These are phyloP conservation scores for Ascaphus truei DNA, from an alignment of 2,113 vertebrate species.

Conservation along the genomic window DNA sequence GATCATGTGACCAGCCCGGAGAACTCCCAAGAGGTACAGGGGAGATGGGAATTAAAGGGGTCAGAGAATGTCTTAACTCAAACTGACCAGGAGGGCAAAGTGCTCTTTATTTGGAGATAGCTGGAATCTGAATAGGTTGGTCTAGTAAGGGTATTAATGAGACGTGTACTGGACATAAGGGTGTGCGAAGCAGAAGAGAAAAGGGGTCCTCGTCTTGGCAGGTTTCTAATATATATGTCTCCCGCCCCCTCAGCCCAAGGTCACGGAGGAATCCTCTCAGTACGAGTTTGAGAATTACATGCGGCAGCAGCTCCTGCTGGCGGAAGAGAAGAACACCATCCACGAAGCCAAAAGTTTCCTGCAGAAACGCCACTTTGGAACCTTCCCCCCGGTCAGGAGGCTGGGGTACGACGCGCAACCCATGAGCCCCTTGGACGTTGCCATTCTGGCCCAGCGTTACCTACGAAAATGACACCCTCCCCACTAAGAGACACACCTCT, in stretches of 20 bases:
- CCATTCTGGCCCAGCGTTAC: constrained; percentile 91
- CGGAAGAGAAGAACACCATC: constrained; percentile 93
- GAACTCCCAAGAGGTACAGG: constrained; percentile 89
- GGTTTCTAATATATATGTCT: accelerated
- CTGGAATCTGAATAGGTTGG: too few relatives aligned
- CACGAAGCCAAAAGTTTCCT: constrained; percentile 91
- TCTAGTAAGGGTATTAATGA: too few relatives aligned
- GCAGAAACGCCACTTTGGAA: constrained; percentile 85
- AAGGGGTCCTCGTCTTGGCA: too few relatives aligned
- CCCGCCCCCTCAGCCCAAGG: constrained; percentile 72
- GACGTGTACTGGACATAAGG: too few relatives aligned
- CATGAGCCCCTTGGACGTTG: constrained; percentile 90
- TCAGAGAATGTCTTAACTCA: too few relatives aligned
- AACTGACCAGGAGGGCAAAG: too few relatives aligned
- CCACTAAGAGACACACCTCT: constrained; percentile 10
- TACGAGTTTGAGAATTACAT: constrained; percentile 99
- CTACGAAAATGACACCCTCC: constrained; percentile 76
- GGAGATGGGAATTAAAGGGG: too few relatives aligned
- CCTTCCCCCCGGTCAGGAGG: constrained; percentile 85
- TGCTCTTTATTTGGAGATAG: too few relatives aligned
- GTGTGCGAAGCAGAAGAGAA: too few relatives aligned
- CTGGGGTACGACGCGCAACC: constrained; percentile 93
- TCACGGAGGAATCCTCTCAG: constrained; percentile 92
- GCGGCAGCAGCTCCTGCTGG: constrained; percentile 95
- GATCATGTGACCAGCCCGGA: constrained; percentile 88